Conservation (phyloP, 2,797 vertebrate genomes). For the Sciurus carolinensis region DNA sequence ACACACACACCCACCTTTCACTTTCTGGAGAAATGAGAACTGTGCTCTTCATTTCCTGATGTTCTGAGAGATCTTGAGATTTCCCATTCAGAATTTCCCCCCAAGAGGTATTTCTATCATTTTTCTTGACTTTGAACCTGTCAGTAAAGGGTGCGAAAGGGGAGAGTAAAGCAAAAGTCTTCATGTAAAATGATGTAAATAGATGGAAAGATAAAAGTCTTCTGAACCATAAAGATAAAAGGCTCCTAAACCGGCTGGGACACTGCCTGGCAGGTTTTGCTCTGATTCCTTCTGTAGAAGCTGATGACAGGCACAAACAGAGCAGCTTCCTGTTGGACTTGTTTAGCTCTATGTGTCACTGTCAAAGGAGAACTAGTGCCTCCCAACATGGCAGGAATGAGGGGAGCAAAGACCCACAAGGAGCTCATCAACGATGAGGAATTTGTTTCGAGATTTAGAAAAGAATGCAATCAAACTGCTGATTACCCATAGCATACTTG, state of each 20-base stretch:
- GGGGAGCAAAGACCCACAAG: neutral
- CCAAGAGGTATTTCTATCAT: neutral
- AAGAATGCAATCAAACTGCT: neutral
- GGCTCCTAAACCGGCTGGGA: neutral
- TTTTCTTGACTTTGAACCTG: constrained; percentile 2
- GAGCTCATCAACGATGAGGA: neutral
- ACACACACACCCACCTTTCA: neutral
- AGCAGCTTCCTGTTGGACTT: neutral
- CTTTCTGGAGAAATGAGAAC: neutral
- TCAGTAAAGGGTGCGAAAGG: neutral
- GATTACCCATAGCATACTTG: neutral
- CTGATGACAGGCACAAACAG: neutral
- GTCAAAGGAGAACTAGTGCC: neutral
- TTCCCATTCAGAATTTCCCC: neutral
- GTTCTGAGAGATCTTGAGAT: constrained; percentile 19
- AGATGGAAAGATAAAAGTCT: constrained; percentile 37
- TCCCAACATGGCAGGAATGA: neutral
- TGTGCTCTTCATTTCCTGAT: neutral
- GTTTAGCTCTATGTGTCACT: neutral
- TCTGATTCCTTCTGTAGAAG: neutral
- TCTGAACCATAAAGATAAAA: constrained; percentile 36
- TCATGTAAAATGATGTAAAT: neutral
- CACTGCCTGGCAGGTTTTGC: neutral
- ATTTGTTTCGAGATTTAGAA: neutral
- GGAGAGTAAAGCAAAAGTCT: neutral